Percentiles rank a stretch among this genome's conserved stretches.
These are phyloP conservation scores for Microcebus griseorufus DNA, from an alignment of 2,113 vertebrate species.

Conservation along the genomic window DNA sequence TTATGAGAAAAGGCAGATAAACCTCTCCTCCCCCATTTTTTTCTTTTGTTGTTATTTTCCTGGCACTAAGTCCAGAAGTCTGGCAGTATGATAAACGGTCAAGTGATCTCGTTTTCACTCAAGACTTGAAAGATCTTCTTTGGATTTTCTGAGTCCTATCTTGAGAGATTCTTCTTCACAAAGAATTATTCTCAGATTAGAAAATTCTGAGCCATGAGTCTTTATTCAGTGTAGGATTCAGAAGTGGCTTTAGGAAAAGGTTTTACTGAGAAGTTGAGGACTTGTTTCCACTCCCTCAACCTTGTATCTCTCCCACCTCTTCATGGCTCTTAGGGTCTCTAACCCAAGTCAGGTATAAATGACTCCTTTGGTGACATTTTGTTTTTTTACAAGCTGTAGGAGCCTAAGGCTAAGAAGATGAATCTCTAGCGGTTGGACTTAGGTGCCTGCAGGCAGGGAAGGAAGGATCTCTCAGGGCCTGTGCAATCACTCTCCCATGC, in stretches of 20 bases:
- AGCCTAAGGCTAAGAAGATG: not conserved
- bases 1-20: slow-evolving; percentile 39
- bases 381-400: not conserved
- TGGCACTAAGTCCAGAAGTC: not conserved
- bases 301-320: not conserved
- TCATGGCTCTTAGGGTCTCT: not conserved
- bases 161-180: not conserved
- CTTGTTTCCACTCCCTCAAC: not conserved
- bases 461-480: not conserved
- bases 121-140: not conserved
- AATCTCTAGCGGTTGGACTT: not conserved
- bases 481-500: not conserved
- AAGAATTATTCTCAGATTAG: not conserved
- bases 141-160: not conserved
- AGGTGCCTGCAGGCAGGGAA: not conserved
- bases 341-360: not conserved
- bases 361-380: not conserved
- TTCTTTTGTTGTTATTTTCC: not conserved
- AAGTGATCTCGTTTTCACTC: slow-evolving; percentile 31
- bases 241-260: not conserved
- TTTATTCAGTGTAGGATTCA: not conserved
- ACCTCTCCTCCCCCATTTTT: not conserved
- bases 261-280: not conserved
- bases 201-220: not conserved
- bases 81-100: not conserved